phyloP scores from a whole-genome alignment of 2,888 invertebrate genomes.

The Homarus gammarus region DNA sequence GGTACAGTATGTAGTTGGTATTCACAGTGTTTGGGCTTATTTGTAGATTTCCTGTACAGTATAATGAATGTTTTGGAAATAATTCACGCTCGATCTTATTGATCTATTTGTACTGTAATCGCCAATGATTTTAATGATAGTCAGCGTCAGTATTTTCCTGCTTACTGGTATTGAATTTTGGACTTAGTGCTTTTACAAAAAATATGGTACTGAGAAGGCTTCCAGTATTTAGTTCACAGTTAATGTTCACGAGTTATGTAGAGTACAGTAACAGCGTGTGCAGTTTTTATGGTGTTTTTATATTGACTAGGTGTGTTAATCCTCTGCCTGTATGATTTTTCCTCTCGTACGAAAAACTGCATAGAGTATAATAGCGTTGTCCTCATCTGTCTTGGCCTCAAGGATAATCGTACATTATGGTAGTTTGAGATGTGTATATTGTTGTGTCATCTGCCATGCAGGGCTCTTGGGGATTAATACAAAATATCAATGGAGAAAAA shows the following conservation, averaged over 20 bases:
- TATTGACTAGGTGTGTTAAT: no score
- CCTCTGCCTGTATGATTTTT: no score
- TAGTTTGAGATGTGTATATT: not conserved
- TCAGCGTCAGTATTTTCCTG: not conserved
- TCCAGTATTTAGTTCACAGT: not conserved
- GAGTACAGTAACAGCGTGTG: not conserved
- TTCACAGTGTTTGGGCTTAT: not conserved
- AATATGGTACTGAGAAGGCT: not conserved
- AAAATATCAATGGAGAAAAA: not conserved
- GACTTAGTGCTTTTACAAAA: not conserved
- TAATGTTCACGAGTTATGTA: not conserved
- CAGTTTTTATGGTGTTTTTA: not conserved
- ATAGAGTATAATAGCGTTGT: no score
- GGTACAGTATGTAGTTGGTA: no score
- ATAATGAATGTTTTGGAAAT: not conserved
- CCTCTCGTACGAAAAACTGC: no score
- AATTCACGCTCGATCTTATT: not conserved
- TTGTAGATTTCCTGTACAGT: slow-evolving; percentile 2
- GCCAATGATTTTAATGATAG: not conserved
- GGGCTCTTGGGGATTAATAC: not conserved
- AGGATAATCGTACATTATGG: no score
- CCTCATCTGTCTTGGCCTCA: no score
- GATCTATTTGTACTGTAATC: not conserved
- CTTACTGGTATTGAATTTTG: not conserved
- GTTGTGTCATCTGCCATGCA: not conserved